A percentile compares a stretch with the other conserved stretches of the same genome.
Evolutionary conservation across 2,888 invertebrate species (phyloP).

Genomic region (Minunthozetes semirufus): DNA sequence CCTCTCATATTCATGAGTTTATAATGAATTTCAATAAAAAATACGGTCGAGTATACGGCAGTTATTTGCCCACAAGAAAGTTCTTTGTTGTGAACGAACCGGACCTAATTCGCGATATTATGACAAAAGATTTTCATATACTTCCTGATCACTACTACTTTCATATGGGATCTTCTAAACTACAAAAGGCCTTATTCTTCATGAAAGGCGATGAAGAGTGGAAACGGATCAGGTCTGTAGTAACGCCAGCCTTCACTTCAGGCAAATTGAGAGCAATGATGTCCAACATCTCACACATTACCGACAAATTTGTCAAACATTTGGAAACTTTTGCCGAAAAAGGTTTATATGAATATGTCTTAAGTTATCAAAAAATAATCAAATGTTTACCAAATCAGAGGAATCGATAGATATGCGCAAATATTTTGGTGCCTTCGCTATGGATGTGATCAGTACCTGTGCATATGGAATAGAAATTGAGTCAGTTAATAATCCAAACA

Average conservation of each 20-base stretch:
- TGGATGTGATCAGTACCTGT: slow-evolving; percentile 30
- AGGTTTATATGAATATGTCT: no score
- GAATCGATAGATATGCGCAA: not conserved
- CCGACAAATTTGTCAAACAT: not conserved
- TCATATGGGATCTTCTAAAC: not conserved
- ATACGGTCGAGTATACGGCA: slow-evolving; percentile 28
- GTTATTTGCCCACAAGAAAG: not conserved
- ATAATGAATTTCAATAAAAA: not conserved
- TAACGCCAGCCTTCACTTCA: slow-evolving; percentile 31
- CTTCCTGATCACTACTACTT: not conserved
- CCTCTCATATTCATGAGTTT: not conserved
- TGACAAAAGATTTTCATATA: slow-evolving; percentile 18
- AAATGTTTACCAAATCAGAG: no score
- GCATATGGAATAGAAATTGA: slow-evolving; percentile 30
- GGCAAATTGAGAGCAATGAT: slow-evolving; percentile 34
- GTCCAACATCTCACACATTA: slow-evolving; percentile 2
- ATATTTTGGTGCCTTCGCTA: slow-evolving; percentile 12
- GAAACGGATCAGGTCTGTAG: slow-evolving; percentile 32
- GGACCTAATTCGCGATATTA: not conserved
- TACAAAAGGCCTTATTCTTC: slow-evolving; percentile 3
- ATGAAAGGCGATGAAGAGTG: slow-evolving; percentile 32
- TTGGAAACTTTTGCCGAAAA: not conserved
- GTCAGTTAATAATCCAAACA: not conserved
- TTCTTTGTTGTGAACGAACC: slow-evolving; percentile 20
- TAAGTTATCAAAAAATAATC: no score